phyloP scores from a whole-genome alignment of 2,113 vertebrate genomes.

The Hyaena hyaena region DNA sequence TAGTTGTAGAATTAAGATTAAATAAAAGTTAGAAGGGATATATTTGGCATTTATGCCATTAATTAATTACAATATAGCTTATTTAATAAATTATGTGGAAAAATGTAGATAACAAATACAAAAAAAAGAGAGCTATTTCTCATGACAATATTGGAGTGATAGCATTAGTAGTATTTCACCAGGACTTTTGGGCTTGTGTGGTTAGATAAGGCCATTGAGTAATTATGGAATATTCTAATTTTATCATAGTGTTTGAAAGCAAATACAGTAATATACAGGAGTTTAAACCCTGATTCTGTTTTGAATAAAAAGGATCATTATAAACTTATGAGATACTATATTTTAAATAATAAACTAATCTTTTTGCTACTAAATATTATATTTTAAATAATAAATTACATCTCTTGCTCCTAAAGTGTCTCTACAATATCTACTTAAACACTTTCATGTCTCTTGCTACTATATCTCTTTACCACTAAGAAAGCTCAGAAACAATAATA shows the following conservation, averaged over 20 bases:
- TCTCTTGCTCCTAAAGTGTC: background rate
- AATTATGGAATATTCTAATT: background rate
- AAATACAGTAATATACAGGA: background rate
- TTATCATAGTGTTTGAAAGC: background rate
- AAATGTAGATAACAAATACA: background rate
- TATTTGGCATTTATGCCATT: background rate
- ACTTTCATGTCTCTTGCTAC: background rate
- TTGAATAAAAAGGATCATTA: background rate
- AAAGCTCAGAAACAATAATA: background rate
- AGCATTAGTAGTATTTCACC: background rate
- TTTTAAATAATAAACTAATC: background rate
- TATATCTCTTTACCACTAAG: background rate
- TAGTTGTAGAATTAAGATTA: background rate
- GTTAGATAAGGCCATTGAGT: background rate
- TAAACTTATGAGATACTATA: background rate
- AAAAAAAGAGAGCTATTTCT: background rate
- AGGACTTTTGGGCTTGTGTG: background rate
- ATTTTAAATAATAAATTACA: background rate
- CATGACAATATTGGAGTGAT: background rate
- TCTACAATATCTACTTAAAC: background rate
- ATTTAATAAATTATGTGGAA: background rate
- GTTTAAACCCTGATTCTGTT: background rate
- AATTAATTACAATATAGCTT: background rate
- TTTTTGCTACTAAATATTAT: background rate
- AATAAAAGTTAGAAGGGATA: background rate